These are phyloP conservation scores for Haliclona indistincta DNA, from an alignment of 37 sponge, comb jelly and placozoan species.

Conservation along the genomic window DNA sequence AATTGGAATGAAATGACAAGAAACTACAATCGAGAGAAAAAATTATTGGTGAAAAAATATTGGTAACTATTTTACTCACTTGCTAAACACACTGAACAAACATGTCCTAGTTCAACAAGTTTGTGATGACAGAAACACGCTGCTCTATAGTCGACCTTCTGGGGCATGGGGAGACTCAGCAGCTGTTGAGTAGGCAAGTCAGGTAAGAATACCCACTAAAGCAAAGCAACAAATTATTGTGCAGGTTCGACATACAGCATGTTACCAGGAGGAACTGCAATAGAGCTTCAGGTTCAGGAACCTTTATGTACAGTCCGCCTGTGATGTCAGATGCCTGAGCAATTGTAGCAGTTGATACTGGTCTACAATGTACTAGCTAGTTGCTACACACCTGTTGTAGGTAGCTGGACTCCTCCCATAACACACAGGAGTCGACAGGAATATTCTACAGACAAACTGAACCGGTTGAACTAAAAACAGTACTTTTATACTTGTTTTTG, in stretches of 20 bases:
- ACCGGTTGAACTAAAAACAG: not conserved
- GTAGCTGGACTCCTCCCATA: conserved; percentile 85
- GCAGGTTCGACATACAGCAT: not conserved
- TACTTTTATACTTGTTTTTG: conserved; percentile 79
- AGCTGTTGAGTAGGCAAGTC: conserved; percentile 42
- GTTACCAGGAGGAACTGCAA: conserved; percentile 82
- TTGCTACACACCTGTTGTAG: conserved; percentile 81
- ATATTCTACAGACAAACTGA: conserved; percentile 52
- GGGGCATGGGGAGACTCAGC: conserved; percentile 50
- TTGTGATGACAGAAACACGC: conserved; percentile 91
- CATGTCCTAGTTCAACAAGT: conserved; percentile 80
- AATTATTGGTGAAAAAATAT: not conserved
- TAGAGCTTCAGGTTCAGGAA: conserved; percentile 62
- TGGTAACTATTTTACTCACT: conserved; percentile 43
- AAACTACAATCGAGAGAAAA: conserved; percentile 56
- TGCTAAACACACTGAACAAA: conserved; percentile 95
- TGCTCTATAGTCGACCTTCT: conserved; percentile 87
- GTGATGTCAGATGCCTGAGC: conserved; percentile 88
- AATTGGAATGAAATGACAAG: conserved; percentile 84
- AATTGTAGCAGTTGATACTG: too few relatives aligned
- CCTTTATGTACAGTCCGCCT: conserved; percentile 77
- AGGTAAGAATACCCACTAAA: conserved; percentile 82
- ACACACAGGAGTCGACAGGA: conserved; percentile 87
- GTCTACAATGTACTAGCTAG: too few relatives aligned
- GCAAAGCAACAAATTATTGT: not conserved